Conservation (phyloP, 2,888 invertebrate species). For the Ormyrus labotus region DNA sequence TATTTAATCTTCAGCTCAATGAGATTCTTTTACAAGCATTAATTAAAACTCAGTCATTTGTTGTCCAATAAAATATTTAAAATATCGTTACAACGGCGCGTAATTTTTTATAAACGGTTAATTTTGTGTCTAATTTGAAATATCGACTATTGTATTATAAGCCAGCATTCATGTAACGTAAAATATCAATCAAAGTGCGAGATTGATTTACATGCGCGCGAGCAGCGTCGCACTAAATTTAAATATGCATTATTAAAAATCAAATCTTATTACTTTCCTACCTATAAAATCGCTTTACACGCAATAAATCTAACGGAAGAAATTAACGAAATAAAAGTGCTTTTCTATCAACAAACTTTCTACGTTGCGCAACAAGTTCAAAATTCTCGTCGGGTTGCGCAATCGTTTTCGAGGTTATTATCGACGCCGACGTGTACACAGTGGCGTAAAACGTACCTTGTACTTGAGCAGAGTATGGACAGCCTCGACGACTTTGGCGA, state of each 20-base stretch:
- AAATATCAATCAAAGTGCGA: too few relatives aligned
- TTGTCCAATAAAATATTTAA: too few relatives aligned
- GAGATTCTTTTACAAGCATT: too few relatives aligned
- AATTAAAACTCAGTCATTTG: too few relatives aligned
- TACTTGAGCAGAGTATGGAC: conserved; percentile 82
- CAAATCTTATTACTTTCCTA: neutral
- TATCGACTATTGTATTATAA: too few relatives aligned
- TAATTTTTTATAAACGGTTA: too few relatives aligned
- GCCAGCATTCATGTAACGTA: too few relatives aligned
- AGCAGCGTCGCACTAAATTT: too few relatives aligned
- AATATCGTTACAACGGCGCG: too few relatives aligned
- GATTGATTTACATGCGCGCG: too few relatives aligned
- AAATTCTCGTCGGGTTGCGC: conserved; percentile 6
- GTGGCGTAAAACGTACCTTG: conserved; percentile 77
- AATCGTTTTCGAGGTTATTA: neutral
- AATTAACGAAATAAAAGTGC: conserved; percentile 8
- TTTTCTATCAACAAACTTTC: conserved; percentile 19
- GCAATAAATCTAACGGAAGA: neutral
- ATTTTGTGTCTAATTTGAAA: too few relatives aligned
- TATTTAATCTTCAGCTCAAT: too few relatives aligned
- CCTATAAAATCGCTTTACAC: neutral
- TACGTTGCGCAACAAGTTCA: conserved; percentile 6
- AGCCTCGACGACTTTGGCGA: conserved; percentile 86
- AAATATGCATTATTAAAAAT: neutral
- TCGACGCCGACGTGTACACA: neutral